A percentile compares a stretch with the other conserved stretches of the same genome.
Evolutionary conservation across 2,797 vertebrate species (phyloP).

Genomic region (Loris lydekkerianus): DNA sequence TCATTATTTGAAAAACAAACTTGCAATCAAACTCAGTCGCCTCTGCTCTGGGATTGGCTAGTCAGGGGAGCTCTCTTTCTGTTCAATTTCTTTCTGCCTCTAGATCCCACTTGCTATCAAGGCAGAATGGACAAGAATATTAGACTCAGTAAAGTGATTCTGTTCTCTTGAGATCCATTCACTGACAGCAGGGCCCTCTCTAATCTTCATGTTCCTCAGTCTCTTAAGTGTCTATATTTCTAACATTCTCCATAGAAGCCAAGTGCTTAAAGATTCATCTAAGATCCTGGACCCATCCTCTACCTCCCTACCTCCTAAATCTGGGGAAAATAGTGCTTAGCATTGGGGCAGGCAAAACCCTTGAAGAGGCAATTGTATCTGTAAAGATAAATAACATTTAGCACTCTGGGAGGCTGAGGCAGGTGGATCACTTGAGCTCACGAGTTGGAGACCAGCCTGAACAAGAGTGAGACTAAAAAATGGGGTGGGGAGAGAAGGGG

Average conservation of each 20-base stretch:
- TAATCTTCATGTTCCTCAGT: constrained; percentile 15
- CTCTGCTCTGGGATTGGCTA: constrained; percentile 1
- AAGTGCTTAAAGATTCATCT: constrained; percentile 43
- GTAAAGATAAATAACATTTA: constrained; percentile 50
- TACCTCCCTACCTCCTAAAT: constrained; percentile 6
- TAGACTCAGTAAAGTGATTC: constrained; percentile 8
- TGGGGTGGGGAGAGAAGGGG: too few species aligned
- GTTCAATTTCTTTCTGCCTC: constrained; percentile 11
- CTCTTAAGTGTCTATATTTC: constrained; percentile 3
- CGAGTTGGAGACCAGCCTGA: too few species aligned
- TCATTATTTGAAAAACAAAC: constrained; percentile 48
- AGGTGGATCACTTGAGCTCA: too few species aligned
- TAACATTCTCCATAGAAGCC: background rate
- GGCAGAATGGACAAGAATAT: constrained; percentile 17
- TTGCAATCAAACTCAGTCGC: constrained; percentile 14
- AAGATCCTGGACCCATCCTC: background rate
- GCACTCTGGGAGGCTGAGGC: too few species aligned
- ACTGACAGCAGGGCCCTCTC: background rate
- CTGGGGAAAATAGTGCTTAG: background rate
- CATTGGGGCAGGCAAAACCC: background rate
- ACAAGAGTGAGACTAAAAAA: too few species aligned
- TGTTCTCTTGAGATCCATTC: constrained; percentile 23
- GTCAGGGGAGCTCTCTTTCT: background rate
- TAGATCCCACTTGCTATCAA: constrained; percentile 35
- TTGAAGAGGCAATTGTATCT: constrained; percentile 6